Conservation (phyloP, 1,140 invertebrate genomes). For the Plutomurus gul region DNA sequence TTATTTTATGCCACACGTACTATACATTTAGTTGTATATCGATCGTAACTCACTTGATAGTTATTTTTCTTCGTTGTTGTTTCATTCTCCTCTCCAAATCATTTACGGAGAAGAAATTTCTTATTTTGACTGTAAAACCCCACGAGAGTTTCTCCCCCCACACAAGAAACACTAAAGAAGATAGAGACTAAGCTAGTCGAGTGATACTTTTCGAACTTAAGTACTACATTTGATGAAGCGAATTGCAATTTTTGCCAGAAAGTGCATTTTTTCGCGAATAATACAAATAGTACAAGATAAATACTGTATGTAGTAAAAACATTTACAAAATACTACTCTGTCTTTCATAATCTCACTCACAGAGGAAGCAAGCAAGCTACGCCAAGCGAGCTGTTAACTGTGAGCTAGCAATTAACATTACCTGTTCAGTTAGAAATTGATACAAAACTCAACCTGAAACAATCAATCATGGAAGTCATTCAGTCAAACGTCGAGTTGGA, state of each 20-base stretch:
- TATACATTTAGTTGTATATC: neutral
- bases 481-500: conserved; percentile 42
- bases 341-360: conserved; percentile 29
- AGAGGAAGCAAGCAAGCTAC: neutral
- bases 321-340: conserved; percentile 27
- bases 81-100: neutral
- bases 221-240: conserved; percentile 6
- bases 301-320: conserved; percentile 6
- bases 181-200: neutral
- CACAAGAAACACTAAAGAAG: too few species aligned
- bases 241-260: neutral
- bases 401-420: conserved; percentile 19
- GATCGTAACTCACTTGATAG: neutral
- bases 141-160: too few species aligned
- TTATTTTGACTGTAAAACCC: conserved; percentile 6
- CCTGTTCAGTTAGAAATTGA: neutral
- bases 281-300: conserved; percentile 15
- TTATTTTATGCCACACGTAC: neutral
- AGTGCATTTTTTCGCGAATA: neutral
- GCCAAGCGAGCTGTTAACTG: neutral
- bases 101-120: neutral
- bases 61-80: conserved; percentile 3
- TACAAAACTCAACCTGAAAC: conserved; percentile 31
- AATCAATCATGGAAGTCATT: conserved; percentile 51
- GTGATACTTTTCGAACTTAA: conserved; percentile 29